Percentiles rank a stretch among this genome's conserved stretches.
Evolutionary conservation across 2,113 vertebrate genomes (phyloP).

Genomic region (Lanius collurio): DNA sequence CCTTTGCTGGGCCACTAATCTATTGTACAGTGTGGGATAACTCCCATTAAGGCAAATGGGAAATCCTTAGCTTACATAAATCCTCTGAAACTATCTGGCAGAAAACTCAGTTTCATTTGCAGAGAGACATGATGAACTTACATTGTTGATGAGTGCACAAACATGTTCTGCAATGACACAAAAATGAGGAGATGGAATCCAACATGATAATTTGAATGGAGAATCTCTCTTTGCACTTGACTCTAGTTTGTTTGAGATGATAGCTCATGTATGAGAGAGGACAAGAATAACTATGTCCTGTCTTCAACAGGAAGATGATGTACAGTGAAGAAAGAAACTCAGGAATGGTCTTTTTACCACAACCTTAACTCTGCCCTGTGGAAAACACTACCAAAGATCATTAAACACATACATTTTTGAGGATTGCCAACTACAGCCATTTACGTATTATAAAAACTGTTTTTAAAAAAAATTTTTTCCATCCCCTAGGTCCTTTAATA

Average conservation of each 20-base stretch:
- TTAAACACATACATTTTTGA: background rate
- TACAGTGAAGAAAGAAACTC: background rate
- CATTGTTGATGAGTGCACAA: background rate
- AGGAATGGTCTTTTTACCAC: background rate
- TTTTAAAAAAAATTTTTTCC: background rate
- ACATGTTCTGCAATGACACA: background rate
- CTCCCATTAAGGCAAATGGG: constrained; percentile 1
- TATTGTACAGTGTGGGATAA: background rate
- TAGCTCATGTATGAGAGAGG: background rate
- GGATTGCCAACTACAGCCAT: background rate
- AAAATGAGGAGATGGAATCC: background rate
- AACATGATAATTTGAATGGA: background rate
- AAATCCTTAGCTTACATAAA: constrained; percentile 3
- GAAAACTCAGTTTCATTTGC: background rate
- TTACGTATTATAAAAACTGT: background rate
- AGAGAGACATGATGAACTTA: background rate
- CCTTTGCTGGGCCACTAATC: background rate
- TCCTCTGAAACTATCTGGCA: background rate
- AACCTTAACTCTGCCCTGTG: background rate
- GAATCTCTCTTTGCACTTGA: background rate
- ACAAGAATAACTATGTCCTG: background rate
- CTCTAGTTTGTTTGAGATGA: background rate
- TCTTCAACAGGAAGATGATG: background rate
- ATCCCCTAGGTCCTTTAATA: background rate
- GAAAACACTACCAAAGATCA: background rate